These are phyloP conservation scores for Matsumurasca onukii DNA, from an alignment of 1,140 invertebrate genomes.

Conservation along the genomic window DNA sequence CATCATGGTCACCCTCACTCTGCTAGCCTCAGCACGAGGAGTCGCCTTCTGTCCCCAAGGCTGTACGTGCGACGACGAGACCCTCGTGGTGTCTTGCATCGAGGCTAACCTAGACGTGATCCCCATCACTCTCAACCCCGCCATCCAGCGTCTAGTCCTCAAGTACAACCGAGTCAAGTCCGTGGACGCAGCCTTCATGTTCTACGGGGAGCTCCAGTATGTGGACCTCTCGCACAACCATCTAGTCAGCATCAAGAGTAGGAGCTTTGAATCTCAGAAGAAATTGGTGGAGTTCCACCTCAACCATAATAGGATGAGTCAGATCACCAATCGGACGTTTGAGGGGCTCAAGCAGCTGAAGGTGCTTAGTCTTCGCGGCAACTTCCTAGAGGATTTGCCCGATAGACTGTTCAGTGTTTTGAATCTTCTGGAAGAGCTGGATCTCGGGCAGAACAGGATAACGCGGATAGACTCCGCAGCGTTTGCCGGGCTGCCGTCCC, in stretches of 20 bases:
- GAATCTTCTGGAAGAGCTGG: slow-evolving; percentile 76
- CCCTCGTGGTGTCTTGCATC: slow-evolving; percentile 81
- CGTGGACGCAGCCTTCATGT: slow-evolving; percentile 82
- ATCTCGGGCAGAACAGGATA: slow-evolving; percentile 85
- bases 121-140: slow-evolving; percentile 88
- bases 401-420: slow-evolving; percentile 73
- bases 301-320: slow-evolving; percentile 81
- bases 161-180: slow-evolving; percentile 84
- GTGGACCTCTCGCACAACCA: slow-evolving; percentile 84
- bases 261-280: slow-evolving; percentile 75
- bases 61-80: slow-evolving; percentile 86
- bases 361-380: slow-evolving; percentile 77
- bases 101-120: slow-evolving; percentile 83
- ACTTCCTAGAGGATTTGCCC: slow-evolving; percentile 76
- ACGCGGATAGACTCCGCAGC: slow-evolving; percentile 74
- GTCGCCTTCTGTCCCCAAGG: slow-evolving; percentile 67
- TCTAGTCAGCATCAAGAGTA: slow-evolving; percentile 71
- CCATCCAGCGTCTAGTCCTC: slow-evolving; percentile 78
- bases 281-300: slow-evolving; percentile 80
- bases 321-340: slow-evolving; percentile 75
- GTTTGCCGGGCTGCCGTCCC: slow-evolving; percentile 71
- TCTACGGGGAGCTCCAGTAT: slow-evolving; percentile 80
- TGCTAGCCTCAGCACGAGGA: slow-evolving; percentile 29
- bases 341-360: slow-evolving; percentile 73
- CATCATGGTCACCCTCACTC: neutral